A percentile compares a stretch with the other conserved stretches of the same genome.
phyloP scores from a whole-genome alignment of 2,888 invertebrate genomes.

The Corbicula japonica region DNA sequence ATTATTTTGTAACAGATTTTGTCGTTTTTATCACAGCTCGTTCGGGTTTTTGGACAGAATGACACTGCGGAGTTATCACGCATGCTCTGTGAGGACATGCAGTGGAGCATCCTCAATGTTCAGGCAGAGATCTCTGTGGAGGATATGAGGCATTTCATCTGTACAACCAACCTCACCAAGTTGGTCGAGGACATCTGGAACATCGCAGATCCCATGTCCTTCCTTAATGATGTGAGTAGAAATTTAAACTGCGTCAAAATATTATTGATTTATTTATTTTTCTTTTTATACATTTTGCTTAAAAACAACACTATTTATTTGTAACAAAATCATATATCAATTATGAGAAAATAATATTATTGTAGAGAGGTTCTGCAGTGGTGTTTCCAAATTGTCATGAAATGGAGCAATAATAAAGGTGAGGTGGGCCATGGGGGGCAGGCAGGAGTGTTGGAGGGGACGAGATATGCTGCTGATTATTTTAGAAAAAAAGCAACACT shows the following conservation, averaged over 20 bases:
- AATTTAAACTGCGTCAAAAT: neutral
- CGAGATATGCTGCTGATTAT: too few species aligned
- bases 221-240: slow-evolving; percentile 13
- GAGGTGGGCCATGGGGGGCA: too few species aligned
- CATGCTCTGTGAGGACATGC: slow-evolving; percentile 26
- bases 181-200: slow-evolving; percentile 49
- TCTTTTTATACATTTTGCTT: too few species aligned
- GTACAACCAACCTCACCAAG: slow-evolving; percentile 69
- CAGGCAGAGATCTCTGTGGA: slow-evolving; percentile 52
- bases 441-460: too few species aligned
- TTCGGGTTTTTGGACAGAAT: neutral
- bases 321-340: too few species aligned
- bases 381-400: too few species aligned
- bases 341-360: neutral
- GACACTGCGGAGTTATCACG: slow-evolving; percentile 1
- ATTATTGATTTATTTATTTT: too few species aligned
- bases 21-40: too few species aligned
- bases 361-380: neutral
- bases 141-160: slow-evolving; percentile 67
- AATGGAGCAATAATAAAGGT: too few species aligned
- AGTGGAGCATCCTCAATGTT: slow-evolving; percentile 20
- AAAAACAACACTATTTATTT: too few species aligned
- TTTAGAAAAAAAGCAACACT: neutral
- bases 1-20: too few species aligned
- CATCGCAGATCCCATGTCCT: slow-evolving; percentile 30